A percentile compares a stretch with the other conserved stretches of the same genome.
Conservation (phyloP, 2,113 vertebrate species). For the Brienomyrus brachyistius region DNA sequence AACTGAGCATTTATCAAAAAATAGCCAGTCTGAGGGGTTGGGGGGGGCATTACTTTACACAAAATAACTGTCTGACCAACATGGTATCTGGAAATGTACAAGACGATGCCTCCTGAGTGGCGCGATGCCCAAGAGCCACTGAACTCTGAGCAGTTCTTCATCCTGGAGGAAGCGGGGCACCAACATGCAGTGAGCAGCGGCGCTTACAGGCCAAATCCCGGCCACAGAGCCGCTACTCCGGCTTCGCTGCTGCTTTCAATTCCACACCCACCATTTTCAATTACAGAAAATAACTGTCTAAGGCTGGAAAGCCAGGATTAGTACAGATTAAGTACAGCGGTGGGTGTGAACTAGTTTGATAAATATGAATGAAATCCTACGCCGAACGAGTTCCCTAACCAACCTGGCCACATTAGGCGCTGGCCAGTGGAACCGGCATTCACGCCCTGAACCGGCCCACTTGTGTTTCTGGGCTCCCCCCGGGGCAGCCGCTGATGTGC, state of each 20-base stretch:
- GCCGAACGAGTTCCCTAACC: neutral
- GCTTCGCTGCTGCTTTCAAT: neutral
- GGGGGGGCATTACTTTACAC: conserved; percentile 25
- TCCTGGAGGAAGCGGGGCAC: neutral
- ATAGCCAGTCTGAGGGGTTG: conserved; percentile 37
- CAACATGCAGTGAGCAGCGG: neutral
- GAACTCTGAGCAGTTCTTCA: neutral
- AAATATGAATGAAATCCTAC: neutral
- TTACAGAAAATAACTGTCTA: neutral
- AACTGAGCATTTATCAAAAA: no score
- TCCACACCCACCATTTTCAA: neutral
- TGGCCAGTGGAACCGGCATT: neutral
- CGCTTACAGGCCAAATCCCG: neutral
- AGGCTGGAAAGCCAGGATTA: neutral
- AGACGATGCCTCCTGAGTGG: neutral
- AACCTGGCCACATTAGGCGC: neutral
- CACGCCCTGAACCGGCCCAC: neutral
- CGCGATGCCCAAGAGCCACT: neutral
- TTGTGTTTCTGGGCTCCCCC: neutral
- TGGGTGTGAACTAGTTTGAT: neutral
- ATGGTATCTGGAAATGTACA: neutral
- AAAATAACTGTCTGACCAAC: neutral
- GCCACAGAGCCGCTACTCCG: neutral
- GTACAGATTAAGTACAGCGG: neutral
- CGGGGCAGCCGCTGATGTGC: neutral